Conservation (phyloP, 2,113 vertebrate species). For the Anthoscopus minutus region DNA sequence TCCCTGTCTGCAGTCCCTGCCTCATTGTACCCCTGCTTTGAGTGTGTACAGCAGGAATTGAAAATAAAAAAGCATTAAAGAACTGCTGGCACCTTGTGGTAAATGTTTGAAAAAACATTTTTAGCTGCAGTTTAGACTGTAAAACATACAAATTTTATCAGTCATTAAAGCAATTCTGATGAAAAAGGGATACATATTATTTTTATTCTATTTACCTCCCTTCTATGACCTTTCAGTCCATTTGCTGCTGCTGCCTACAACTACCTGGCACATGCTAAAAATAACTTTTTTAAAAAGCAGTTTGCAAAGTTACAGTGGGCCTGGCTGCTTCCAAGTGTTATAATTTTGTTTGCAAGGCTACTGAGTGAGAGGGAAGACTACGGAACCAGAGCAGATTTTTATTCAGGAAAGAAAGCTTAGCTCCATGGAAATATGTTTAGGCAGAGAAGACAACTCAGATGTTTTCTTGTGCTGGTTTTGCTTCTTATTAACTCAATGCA, state of each 20-base stretch:
- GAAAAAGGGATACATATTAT: background rate
- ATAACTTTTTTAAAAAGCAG: background rate
- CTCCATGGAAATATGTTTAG: background rate
- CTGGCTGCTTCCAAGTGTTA: background rate
- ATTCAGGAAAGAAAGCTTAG: background rate
- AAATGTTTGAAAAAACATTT: constrained; percentile 65
- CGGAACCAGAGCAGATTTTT: background rate
- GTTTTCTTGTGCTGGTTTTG: background rate
- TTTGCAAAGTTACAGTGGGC: background rate
- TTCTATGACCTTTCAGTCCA: background rate
- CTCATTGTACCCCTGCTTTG: background rate
- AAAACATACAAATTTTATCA: background rate
- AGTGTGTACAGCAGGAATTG: background rate
- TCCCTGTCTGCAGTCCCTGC: background rate
- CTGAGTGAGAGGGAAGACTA: background rate
- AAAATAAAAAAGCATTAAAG: constrained; percentile 56
- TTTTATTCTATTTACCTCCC: background rate
- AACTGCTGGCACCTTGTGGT: constrained; percentile 70
- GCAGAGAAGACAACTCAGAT: background rate
- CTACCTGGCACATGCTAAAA: background rate
- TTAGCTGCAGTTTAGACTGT: constrained; percentile 1
- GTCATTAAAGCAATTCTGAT: background rate
- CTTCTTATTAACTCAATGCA: background rate
- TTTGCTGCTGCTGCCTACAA: background rate
- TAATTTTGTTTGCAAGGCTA: background rate